These are phyloP conservation scores for Nestor notabilis DNA, from an alignment of 2,113 vertebrate species.

Conservation along the genomic window DNA sequence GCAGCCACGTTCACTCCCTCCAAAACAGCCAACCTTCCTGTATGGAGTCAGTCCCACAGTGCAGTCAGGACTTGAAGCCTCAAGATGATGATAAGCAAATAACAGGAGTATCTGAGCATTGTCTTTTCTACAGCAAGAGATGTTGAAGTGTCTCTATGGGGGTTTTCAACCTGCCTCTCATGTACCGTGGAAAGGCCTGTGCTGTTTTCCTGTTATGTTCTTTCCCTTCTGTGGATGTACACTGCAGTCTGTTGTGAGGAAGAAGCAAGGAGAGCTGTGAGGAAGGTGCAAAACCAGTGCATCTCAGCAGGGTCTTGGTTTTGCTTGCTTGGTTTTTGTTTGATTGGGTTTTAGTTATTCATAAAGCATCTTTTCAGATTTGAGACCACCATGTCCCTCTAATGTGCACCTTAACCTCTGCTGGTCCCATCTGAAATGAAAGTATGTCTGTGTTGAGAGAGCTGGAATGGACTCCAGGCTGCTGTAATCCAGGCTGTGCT, in stretches of 20 bases:
- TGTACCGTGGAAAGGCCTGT: not conserved
- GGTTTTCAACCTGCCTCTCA: not conserved
- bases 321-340: not conserved
- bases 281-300: not conserved
- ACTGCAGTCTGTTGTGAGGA: not conserved
- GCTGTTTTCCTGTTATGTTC: not conserved
- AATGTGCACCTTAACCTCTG: not conserved
- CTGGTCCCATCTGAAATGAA: not conserved
- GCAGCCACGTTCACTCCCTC: not conserved
- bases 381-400: not conserved
- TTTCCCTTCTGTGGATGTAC: not conserved
- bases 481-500: not conserved
- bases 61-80: not conserved
- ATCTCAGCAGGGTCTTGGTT: not conserved
- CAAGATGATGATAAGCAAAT: not conserved
- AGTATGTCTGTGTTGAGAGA: not conserved
- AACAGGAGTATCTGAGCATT: not conserved
- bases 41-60: not conserved
- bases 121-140: not conserved
- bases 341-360: not conserved
- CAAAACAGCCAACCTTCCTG: accelerated
- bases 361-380: not conserved
- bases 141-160: not conserved
- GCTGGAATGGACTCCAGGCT: not conserved
- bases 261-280: not conserved